Percentiles rank a stretch among this genome's conserved stretches.
Conservation (phyloP, 2,888 invertebrate species). For the Rugalucina vietnamica region DNA sequence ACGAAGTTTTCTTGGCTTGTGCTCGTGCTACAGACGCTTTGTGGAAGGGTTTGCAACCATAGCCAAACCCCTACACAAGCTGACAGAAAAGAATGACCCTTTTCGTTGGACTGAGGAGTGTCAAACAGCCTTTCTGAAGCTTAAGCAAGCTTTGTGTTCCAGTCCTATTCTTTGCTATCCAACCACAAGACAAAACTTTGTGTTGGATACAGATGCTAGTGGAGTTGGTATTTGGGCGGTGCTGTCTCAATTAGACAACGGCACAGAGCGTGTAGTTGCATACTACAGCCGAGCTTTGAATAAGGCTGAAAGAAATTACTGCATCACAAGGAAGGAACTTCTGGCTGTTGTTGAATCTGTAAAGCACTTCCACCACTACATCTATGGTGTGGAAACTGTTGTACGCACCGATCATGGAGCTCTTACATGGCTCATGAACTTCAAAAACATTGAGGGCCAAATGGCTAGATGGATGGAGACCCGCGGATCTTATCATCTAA, state of each 20-base stretch:
- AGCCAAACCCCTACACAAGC: not conserved
- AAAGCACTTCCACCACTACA: not conserved
- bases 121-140: not conserved
- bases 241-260: not conserved
- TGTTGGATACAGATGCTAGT: not conserved
- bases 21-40: not conserved
- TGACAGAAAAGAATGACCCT: not conserved
- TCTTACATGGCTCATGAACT: not conserved
- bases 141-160: not conserved
- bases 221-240: not conserved
- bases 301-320: not conserved
- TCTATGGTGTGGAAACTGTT: not conserved
- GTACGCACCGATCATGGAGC: not conserved
- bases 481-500: slow-evolving; percentile 4
- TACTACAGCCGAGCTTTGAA: not conserved
- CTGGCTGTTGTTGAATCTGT: not conserved
- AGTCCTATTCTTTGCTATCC: not conserved
- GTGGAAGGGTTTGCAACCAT: slow-evolving; percentile 5
- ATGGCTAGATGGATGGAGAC: slow-evolving; percentile 15
- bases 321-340: not conserved
- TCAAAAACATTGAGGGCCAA: slow-evolving; percentile 1
- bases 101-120: not conserved
- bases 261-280: not conserved
- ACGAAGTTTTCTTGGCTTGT: not conserved
- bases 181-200: not conserved